Conservation (phyloP, 2,888 invertebrate species). For the Coenonympha arcania region DNA sequence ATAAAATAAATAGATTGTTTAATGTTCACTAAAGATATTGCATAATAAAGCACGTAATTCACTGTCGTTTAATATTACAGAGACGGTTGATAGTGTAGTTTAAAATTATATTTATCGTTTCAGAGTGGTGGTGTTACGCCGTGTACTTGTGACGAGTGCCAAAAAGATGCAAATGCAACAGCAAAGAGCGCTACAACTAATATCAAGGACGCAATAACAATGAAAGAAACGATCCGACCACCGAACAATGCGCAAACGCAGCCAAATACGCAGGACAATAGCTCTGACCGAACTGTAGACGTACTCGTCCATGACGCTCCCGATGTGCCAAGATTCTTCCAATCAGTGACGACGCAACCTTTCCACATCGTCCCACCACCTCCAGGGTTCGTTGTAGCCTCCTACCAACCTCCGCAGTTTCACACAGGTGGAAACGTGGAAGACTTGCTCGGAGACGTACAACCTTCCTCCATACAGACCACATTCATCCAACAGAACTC, state of each 20-base stretch:
- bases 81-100: neutral
- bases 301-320: conserved; percentile 67
- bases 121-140: conserved; percentile 66
- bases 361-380: conserved; percentile 59
- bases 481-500: conserved; percentile 68
- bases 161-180: conserved; percentile 37
- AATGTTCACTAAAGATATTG: neutral
- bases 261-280: conserved; percentile 49
- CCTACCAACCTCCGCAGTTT: conserved; percentile 59
- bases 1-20: neutral
- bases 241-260: conserved; percentile 39
- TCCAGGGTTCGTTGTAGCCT: conserved; percentile 61
- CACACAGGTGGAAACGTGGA: conserved; percentile 79
- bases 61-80: conserved; percentile 3
- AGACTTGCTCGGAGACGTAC: conserved; percentile 79
- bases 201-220: conserved; percentile 35
- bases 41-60: conserved; percentile 13
- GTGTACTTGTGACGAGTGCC: conserved; percentile 66
- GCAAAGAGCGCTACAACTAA: conserved; percentile 32
- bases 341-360: conserved; percentile 60
- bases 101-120: conserved; percentile 33
- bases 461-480: conserved; percentile 62
- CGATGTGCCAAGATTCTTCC: conserved; percentile 60
- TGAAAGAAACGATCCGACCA: conserved; percentile 35
- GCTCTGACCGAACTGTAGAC: conserved; percentile 57